Evolutionary conservation across 2,113 vertebrate genomes (phyloP).

Genomic region (Daboia siamensis): DNA sequence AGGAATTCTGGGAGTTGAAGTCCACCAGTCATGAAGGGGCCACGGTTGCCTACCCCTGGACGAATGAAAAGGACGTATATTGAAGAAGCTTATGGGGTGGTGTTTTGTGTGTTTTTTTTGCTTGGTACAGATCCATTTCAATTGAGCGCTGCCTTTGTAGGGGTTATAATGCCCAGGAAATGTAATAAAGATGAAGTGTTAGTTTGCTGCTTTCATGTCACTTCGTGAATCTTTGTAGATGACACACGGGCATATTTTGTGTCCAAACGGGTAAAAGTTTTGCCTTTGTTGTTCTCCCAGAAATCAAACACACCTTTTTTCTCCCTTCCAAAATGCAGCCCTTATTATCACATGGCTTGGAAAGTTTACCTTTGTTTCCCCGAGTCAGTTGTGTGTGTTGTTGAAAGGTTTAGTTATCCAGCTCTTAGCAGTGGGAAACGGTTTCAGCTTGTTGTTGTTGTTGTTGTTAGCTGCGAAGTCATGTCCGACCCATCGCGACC

Average conservation of each 20-base stretch:
- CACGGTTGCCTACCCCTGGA: no score
- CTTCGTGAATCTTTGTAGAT: conserved; percentile 31
- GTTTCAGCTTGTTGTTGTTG: background rate
- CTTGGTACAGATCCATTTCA: conserved; percentile 26
- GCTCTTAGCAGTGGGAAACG: background rate
- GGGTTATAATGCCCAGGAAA: conserved; percentile 3
- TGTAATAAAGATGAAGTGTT: background rate
- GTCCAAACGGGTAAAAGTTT: background rate
- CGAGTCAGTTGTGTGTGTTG: accelerated
- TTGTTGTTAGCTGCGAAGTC: no score
- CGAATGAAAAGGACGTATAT: conserved; percentile 13
- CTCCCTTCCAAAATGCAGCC: background rate
- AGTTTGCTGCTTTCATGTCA: conserved; percentile 21
- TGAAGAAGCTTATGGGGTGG: background rate
- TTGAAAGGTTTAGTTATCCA: background rate
- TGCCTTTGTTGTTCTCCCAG: conserved; percentile 27
- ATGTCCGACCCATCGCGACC: no score
- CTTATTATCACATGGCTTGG: conserved; percentile 4
- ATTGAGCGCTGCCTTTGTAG: conserved; percentile 5
- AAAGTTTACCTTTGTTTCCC: background rate
- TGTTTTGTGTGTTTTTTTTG: conserved; percentile 45
- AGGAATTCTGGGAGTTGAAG: no score
- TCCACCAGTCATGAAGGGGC: no score
- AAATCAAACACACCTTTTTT: background rate
- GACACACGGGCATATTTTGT: conserved; percentile 39